Base-by-base conservation (phyloP, 2,113 vertebrate genomes). In the Hemibagrus wyckioides region DNA sequence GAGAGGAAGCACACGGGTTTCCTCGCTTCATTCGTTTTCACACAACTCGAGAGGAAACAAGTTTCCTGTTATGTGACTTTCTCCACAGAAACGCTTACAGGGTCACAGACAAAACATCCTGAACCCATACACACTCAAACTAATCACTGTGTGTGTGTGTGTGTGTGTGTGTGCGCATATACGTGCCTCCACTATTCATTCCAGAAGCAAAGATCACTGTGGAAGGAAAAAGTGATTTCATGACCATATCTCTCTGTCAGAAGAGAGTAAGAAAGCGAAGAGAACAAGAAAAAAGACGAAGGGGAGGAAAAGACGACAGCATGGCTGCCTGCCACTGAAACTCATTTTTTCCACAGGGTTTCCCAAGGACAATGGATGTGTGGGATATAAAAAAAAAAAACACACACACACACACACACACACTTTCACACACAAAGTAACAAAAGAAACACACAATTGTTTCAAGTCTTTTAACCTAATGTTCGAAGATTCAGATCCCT, bases 181-280 rank as follows among this genome's bases (percentile, higher is more conserved):
- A 76, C 57, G 61, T 83, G 33, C 63, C 30, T 84, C 13, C 69
- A 79, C n/a, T 76, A 86, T 89, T 82, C 36, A 86, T 89, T 82
- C 36, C 25, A 83, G 23, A 88, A 50, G 73, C 30, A 80, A 85
- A 59, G 87, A 87, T 79, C 85, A 86, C 30, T 19, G 71, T 56
- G 83, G 80, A 81, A 57, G 90, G 88, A 93, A 92, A 93, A 89
- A 86, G 83, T 91, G 87, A 92, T 89, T 91, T 59, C 89, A 92
- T 91, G 65, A 91, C 81, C 39, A 41, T 90, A 80, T 90, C 87
- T 83, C 71, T 92, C 77, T 86, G 86, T 84, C 75, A 86, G 44
- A 65, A 69, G 56, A 85, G 59, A 65, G 85, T 67, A 85, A 69
- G 39, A 90, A 69, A 85, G 50, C 39, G 54, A 85, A 10, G 36